Percentiles rank a stretch among this genome's conserved stretches.
These are phyloP conservation scores for Chroicocephalus ridibundus DNA, from an alignment of 2,113 vertebrate genomes.

Conservation along the genomic window DNA sequence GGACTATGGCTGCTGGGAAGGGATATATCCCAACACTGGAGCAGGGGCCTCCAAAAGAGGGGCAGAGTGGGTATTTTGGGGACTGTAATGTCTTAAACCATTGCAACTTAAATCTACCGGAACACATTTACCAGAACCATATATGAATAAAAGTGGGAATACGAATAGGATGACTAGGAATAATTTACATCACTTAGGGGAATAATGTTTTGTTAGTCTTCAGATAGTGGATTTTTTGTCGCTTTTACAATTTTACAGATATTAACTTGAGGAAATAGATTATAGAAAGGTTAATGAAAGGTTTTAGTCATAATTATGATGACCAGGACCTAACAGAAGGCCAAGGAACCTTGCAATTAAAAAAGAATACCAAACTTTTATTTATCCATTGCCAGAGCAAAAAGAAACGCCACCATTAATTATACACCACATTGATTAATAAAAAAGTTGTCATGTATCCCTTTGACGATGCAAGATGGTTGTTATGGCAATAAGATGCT, in stretches of 20 bases:
- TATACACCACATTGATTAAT: slow-evolving; percentile 35
- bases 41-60: neutral
- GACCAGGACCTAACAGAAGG: slow-evolving; percentile 46
- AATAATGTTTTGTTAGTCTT: neutral
- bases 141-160: neutral
- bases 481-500: slow-evolving; percentile 36
- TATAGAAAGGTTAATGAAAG: slow-evolving; percentile 68
- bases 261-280: slow-evolving; percentile 54
- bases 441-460: neutral
- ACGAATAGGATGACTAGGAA: neutral
- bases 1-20: neutral
- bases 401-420: slow-evolving; percentile 54
- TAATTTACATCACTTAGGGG: neutral
- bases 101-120: neutral
- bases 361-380: slow-evolving; percentile 40
- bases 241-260: slow-evolving; percentile 47
- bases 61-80: neutral
- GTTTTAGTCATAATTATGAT: slow-evolving; percentile 53
- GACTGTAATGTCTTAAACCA: neutral
- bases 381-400: slow-evolving; percentile 48
- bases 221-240: neutral
- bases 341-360: slow-evolving; percentile 26
- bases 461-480: slow-evolving; percentile 37
- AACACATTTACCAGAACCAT: neutral
- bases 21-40: neutral